phyloP scores from a whole-genome alignment of 2,113 vertebrate species.

The Scophthalmus maximus region DNA sequence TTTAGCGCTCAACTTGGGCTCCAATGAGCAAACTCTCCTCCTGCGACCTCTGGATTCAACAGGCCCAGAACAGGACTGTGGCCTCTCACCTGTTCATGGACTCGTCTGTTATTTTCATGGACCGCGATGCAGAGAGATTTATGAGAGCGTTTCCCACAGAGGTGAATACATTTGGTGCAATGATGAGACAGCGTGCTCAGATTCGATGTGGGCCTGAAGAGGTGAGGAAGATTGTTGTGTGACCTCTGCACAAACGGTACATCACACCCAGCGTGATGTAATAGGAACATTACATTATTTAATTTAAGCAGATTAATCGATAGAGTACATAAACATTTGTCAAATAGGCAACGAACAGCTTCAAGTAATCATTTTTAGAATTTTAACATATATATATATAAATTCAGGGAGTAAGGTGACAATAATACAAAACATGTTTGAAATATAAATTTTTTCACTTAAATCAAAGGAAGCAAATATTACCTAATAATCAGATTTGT shows the following conservation, averaged over 20 bases:
- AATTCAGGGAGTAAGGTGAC: too few species aligned
- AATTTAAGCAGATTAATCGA: too few species aligned
- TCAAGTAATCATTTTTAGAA: too few species aligned
- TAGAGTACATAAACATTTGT: too few species aligned
- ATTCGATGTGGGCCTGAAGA: slow-evolving; percentile 21
- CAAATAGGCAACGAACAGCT: too few species aligned
- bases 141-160: slow-evolving; percentile 18
- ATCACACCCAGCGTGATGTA: background rate
- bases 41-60: slow-evolving; percentile 23
- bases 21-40: slow-evolving; percentile 52
- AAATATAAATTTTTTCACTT: too few species aligned
- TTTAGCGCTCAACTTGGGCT: slow-evolving; percentile 57
- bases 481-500: background rate
- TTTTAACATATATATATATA: too few species aligned
- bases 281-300: background rate
- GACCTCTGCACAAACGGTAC: background rate
- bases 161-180: slow-evolving; percentile 41
- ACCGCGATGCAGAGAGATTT: slow-evolving; percentile 24
- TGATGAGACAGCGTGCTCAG: slow-evolving; percentile 30
- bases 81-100: slow-evolving; percentile 14
- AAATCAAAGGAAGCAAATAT: too few species aligned
- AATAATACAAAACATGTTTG: too few species aligned
- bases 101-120: slow-evolving; percentile 32
- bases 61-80: slow-evolving; percentile 7
- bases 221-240: slow-evolving; percentile 12